Evolutionary conservation across 2,888 invertebrate genomes (phyloP).

Genomic region (Bursaphelenchus okinawaensis): DNA sequence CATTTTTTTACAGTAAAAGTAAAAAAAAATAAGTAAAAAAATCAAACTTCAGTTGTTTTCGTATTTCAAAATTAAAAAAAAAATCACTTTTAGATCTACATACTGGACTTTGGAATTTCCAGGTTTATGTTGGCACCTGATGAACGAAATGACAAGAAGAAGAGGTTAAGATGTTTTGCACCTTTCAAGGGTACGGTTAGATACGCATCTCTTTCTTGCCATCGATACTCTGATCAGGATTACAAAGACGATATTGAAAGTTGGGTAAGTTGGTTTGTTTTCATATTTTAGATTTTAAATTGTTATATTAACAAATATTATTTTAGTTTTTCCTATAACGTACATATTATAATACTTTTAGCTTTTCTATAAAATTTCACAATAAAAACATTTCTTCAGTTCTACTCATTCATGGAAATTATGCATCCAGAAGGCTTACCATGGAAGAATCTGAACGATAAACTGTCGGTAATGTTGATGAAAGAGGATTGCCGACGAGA

Average conservation of each 20-base stretch:
- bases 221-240: conserved; percentile 32
- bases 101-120: conserved; percentile 46
- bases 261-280: too few relatives aligned
- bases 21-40: too few relatives aligned
- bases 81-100: conserved; percentile 28
- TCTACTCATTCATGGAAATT: conserved; percentile 39
- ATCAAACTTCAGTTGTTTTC: too few relatives aligned
- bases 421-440: conserved; percentile 12
- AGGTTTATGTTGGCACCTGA: conserved; percentile 13
- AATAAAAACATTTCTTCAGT: too few relatives aligned
- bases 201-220: conserved; percentile 41
- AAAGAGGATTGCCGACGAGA: not conserved
- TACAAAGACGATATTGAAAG: conserved; percentile 43
- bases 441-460: not conserved
- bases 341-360: too few relatives aligned
- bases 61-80: not conserved
- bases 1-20: too few relatives aligned
- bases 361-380: too few relatives aligned
- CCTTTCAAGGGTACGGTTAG: conserved; percentile 38
- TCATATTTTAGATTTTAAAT: too few relatives aligned
- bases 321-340: too few relatives aligned
- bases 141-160: not conserved
- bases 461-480: not conserved
- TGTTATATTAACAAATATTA: too few relatives aligned
- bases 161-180: not conserved